A percentile compares a stretch with the other conserved stretches of the same genome.
phyloP scores from a whole-genome alignment of 2,888 invertebrate species.

The Palloptera scutellata region DNA sequence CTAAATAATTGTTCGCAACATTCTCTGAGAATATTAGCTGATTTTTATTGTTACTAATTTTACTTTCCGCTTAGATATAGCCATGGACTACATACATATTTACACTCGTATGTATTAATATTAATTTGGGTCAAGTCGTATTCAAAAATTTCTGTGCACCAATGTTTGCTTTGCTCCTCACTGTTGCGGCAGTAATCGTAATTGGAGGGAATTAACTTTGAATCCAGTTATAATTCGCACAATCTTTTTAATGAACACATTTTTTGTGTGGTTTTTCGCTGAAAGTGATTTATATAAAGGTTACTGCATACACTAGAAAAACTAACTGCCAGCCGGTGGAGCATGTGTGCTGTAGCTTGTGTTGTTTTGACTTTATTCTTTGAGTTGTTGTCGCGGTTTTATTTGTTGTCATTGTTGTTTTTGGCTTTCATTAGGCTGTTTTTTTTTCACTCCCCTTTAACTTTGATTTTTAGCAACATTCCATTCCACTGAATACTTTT shows the following conservation, averaged over 20 bases:
- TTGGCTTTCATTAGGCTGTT: not conserved
- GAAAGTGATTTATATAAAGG: no score
- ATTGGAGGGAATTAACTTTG: slow-evolving; percentile 21
- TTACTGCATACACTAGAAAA: not conserved
- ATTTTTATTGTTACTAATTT: not conserved
- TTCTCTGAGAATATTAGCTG: no score
- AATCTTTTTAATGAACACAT: no score
- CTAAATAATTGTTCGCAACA: no score
- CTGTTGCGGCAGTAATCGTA: not conserved
- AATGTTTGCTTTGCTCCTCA: no score
- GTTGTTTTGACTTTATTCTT: not conserved
- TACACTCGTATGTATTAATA: no score
- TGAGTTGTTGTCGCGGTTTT: not conserved
- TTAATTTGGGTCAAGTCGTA: no score
- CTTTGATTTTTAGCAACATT: slow-evolving; percentile 1
- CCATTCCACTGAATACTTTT: slow-evolving; percentile 2
- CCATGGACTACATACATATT: no score
- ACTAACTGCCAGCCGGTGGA: not conserved
- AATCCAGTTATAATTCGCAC: slow-evolving; percentile 22
- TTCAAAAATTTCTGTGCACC: no score
- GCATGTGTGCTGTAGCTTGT: not conserved
- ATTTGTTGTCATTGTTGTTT: slow-evolving; percentile 1
- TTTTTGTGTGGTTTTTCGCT: no score
- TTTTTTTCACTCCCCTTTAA: slow-evolving; percentile 2
- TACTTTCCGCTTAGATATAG: slow-evolving; percentile 9